phyloP scores from a whole-genome alignment of 2,113 vertebrate species.

The Protobothrops flavoviridis region DNA sequence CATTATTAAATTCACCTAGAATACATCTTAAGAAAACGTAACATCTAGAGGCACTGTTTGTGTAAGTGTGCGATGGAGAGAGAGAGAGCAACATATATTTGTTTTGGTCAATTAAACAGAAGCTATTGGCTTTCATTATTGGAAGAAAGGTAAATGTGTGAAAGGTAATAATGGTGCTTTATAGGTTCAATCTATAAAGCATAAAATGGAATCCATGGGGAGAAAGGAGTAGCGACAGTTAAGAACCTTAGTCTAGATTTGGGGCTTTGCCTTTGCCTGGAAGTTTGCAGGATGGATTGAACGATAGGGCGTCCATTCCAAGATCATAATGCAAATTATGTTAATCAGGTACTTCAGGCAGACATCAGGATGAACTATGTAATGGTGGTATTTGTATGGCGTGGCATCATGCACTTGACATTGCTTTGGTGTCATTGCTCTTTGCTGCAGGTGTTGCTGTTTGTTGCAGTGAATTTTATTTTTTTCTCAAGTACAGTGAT shows the following conservation, averaged over 20 bases:
- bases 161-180: neutral
- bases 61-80: neutral
- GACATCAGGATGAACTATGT: neutral
- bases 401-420: neutral
- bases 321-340: neutral
- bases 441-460: neutral
- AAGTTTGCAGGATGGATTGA: neutral
- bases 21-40: neutral
- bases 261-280: neutral
- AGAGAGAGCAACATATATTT: neutral
- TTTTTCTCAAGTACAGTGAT: neutral
- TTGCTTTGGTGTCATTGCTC: neutral
- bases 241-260: neutral
- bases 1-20: neutral
- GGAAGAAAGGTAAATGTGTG: neutral
- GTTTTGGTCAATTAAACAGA: neutral
- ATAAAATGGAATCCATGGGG: neutral
- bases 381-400: neutral
- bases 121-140: neutral
- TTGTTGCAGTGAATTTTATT: neutral
- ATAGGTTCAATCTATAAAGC: neutral
- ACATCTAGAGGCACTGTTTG: neutral
- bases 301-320: neutral
- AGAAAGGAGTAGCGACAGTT: neutral
- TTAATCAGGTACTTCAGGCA: neutral